Conservation (phyloP, 2,113 vertebrate genomes). For the Nothobranchius furzeri region DNA sequence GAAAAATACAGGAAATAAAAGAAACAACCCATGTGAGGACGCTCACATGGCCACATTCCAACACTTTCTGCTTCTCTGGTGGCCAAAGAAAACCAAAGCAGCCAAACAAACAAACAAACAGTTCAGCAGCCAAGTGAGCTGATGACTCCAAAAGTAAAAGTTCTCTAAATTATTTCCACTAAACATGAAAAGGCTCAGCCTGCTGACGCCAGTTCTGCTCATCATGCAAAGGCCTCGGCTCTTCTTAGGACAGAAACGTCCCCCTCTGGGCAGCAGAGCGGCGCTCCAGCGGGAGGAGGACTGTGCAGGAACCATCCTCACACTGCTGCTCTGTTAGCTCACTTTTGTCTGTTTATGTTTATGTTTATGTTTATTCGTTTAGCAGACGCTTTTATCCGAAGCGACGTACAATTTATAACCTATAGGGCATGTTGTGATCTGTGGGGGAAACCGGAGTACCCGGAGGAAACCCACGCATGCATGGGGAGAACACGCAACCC, state of each 20-base stretch:
- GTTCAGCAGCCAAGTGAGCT: conserved; percentile 52
- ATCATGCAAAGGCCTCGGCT: conserved; percentile 60
- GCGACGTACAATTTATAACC: too few relatives aligned
- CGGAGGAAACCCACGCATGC: too few relatives aligned
- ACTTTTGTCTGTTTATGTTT: too few relatives aligned
- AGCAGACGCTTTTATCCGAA: too few relatives aligned
- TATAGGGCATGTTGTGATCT: too few relatives aligned
- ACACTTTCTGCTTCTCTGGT: conserved; percentile 50
- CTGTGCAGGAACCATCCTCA: conserved; percentile 51
- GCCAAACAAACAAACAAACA: conserved; percentile 59
- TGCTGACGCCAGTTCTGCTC: conserved; percentile 16
- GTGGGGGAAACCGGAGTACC: too few relatives aligned
- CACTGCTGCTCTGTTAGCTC: conserved; percentile 45
- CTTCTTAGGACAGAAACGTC: conserved; percentile 65
- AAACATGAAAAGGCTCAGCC: conserved; percentile 57
- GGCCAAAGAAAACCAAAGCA: conserved; percentile 43
- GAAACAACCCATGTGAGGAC: conserved; percentile 63
- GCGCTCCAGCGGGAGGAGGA: conserved; percentile 27
- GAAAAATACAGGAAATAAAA: conserved; percentile 55
- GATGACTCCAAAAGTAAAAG: conserved; percentile 50
- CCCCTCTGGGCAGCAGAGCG: conserved; percentile 39
- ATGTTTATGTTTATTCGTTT: too few relatives aligned
- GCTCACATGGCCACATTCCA: conserved; percentile 57
- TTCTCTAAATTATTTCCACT: conserved; percentile 46
- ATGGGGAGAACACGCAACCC: too few relatives aligned